Evolutionary conservation across 2,113 vertebrate genomes (phyloP).

Genomic region (Xenus cinereus): DNA sequence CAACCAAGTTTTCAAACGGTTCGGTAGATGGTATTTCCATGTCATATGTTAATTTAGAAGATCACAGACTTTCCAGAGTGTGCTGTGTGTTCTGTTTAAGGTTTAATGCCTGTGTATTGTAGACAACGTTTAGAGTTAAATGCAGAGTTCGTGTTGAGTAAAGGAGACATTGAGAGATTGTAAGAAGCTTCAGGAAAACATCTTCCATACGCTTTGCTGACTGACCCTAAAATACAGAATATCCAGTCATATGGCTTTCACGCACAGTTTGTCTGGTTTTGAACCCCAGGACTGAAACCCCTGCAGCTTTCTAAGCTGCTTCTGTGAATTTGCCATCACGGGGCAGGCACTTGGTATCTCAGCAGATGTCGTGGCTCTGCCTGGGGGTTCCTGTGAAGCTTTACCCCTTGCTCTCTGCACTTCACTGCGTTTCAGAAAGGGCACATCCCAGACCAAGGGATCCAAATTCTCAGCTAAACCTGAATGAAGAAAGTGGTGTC

Average conservation of each 20-base stretch:
- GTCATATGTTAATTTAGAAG: background rate
- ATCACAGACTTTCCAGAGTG: background rate
- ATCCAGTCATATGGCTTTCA: background rate
- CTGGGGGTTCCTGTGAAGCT: background rate
- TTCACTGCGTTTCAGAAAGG: background rate
- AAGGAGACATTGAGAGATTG: background rate
- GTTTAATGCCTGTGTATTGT: background rate
- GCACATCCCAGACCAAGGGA: background rate
- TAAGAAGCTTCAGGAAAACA: background rate
- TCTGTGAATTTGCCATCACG: background rate
- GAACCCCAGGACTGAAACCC: background rate
- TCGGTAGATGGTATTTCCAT: background rate
- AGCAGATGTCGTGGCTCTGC: background rate
- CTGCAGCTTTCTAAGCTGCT: background rate
- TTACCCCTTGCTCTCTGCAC: background rate
- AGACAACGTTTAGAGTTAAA: background rate
- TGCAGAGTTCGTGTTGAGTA: background rate
- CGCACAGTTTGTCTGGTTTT: background rate
- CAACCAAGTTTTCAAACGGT: background rate
- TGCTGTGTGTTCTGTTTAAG: background rate
- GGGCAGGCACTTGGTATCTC: background rate
- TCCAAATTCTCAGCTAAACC: background rate
- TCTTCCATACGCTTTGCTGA: background rate
- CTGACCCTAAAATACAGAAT: background rate
- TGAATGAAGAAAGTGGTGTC: rapidly evolving